Evolutionary conservation across 2,888 invertebrate genomes (phyloP), one percentile per base, ranked within the genome.

Genomic region (Branchellion lobata): DNA sequence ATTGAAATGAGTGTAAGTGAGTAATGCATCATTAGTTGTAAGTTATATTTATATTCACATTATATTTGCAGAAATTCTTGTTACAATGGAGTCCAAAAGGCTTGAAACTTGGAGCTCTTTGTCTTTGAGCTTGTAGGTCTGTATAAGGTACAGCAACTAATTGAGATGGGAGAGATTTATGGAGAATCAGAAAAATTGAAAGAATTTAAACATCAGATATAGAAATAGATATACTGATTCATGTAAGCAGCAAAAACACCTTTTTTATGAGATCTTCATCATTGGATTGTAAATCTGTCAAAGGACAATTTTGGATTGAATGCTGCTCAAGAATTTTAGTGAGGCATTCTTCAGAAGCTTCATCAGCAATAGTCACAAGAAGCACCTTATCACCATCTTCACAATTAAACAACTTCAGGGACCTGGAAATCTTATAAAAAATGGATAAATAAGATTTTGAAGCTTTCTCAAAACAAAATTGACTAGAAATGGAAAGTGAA

Each of bases 71-170:
- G 61, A 5, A 57, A 57, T 57, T n/a, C 61, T 57, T n/a, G 61
- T 14, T 8, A 57, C 61, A 8, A 57, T n/a, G 5, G 61, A 57
- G 61, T 57, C 24, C 24, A 57, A 57, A 24, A 57, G 24, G 21
- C 61, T 57, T 57, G 61, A 57, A 14, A n/a, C 61, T 57, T n/a
- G 5, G 3, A 57, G n/a, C 24, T 57, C 61, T 57, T 57, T 57
- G 24, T 57, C 61, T n/a, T 8, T 18, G 61, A 57, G 5, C 21
- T 57, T 57, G 24, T 57, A 57, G 24, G 21, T n/a, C 61, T 57
- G 61, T n/a, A 40, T 40, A 14, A 40, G 40, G 14, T 8, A n/a
- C n/a, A n/a, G n/a, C n/a, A n/a, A n/a, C n/a, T n/a, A n/a, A n/a
- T n/a, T n/a, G n/a, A n/a, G n/a, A n/a, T n/a, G n/a, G n/a, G n/a